A percentile compares a stretch with the other conserved stretches of the same genome.
These are phyloP conservation scores for Coptodon bakossiorum DNA, from an alignment of 2,113 vertebrate species.

Conservation along the genomic window DNA sequence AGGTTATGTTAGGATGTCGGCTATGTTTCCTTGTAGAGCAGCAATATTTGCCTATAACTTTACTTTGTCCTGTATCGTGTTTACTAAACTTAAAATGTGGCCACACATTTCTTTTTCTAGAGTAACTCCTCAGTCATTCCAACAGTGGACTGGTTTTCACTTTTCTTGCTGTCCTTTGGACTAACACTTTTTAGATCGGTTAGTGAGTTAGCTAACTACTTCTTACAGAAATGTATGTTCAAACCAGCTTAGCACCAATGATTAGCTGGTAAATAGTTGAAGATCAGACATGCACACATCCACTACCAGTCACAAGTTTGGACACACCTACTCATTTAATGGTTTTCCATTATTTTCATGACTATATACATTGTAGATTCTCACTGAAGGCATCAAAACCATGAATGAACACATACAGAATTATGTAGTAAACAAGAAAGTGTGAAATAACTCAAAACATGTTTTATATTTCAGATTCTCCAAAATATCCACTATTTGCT, in stretches of 20 bases:
- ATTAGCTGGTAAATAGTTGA: background rate
- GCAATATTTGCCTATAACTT: background rate
- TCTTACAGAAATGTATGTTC: background rate
- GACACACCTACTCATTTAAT: background rate
- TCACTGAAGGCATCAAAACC: background rate
- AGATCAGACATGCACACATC: background rate
- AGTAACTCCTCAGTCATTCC: background rate
- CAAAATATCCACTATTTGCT: background rate
- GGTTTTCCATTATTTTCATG: background rate
- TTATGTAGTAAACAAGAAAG: background rate
- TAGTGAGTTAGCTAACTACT: background rate
- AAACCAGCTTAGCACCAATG: background rate
- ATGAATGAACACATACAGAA: background rate
- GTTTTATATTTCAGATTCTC: background rate
- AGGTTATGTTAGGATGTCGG: background rate
- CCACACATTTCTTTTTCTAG: background rate
- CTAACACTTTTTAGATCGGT: background rate
- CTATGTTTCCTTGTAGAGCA: background rate
- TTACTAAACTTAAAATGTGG: background rate
- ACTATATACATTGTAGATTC: background rate
- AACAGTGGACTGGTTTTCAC: background rate
- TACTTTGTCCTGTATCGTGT: background rate
- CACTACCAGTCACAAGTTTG: background rate
- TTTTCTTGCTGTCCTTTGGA: background rate
- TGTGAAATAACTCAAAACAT: background rate